These are phyloP conservation scores for Chirona hameri DNA, from an alignment of 2,888 invertebrate genomes.

Conservation along the genomic window DNA sequence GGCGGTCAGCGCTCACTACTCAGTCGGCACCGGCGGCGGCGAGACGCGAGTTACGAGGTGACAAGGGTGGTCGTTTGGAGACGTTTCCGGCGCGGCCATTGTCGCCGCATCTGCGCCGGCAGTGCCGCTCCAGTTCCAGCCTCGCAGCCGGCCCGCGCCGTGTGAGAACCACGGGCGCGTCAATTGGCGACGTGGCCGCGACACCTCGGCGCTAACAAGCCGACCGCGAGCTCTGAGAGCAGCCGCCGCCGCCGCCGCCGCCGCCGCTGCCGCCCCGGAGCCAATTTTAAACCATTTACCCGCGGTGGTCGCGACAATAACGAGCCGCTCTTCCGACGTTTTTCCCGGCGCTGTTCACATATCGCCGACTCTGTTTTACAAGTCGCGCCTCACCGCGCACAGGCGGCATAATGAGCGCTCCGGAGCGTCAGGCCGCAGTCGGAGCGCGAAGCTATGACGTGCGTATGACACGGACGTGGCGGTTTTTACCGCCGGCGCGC, in stretches of 20 bases:
- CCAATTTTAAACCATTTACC: background rate
- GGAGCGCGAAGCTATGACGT: conserved; percentile 8
- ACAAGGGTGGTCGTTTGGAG: conserved; percentile 13
- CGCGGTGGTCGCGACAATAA: background rate
- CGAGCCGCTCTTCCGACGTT: background rate
- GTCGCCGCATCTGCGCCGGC: background rate
- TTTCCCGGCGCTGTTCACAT: conserved; percentile 1
- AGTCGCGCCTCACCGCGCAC: conserved; percentile 9
- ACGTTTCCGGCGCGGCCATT: background rate
- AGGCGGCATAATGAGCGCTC: background rate
- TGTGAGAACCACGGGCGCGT: background rate
- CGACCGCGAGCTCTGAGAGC: background rate
- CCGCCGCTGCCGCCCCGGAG: background rate
- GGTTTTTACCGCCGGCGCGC: conserved; percentile 9
- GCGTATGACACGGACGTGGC: conserved; percentile 3
- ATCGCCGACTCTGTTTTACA: conserved; percentile 9
- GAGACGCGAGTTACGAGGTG: background rate
- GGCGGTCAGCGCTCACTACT: background rate
- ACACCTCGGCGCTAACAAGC: background rate
- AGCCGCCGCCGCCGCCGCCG: no score
- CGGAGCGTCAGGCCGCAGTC: background rate
- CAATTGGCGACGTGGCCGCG: background rate
- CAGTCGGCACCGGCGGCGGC: background rate
- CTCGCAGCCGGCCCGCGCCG: background rate
- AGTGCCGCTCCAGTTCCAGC: background rate